Conservation (phyloP, 2,888 invertebrate genomes). For the Phania funesta region DNA sequence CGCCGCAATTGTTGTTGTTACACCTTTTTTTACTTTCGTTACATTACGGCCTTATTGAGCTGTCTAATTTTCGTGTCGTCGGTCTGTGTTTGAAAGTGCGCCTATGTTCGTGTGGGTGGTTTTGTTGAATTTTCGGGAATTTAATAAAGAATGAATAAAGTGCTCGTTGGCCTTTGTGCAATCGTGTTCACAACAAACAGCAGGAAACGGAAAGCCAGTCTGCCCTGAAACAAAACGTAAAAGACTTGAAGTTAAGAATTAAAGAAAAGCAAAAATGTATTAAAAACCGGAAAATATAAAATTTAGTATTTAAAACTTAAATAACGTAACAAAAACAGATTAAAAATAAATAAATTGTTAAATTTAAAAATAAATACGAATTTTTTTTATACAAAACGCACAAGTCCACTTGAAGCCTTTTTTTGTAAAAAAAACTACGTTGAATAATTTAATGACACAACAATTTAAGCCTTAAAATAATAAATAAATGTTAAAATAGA, state of each 20-base stretch:
- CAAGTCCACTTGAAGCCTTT: constrained; percentile 53
- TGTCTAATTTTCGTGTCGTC: neutral
- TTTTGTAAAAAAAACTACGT: neutral
- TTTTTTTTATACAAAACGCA: constrained; percentile 35
- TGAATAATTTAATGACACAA: neutral
- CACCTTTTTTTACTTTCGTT: neutral
- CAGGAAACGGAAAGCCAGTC: constrained; percentile 57
- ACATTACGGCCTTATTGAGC: neutral
- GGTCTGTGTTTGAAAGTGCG: neutral
- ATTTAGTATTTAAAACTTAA: neutral
- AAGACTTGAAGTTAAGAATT: neutral
- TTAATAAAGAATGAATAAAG: constrained; percentile 47
- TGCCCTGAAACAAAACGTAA: constrained; percentile 12
- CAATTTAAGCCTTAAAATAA: neutral
- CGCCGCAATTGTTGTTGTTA: constrained; percentile 6
- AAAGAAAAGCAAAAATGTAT: neutral
- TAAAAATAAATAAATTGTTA: neutral
- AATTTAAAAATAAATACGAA: neutral
- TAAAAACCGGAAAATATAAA: neutral
- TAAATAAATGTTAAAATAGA: neutral
- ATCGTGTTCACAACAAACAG: neutral
- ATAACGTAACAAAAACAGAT: neutral
- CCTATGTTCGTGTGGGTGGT: neutral
- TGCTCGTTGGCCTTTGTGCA: constrained; percentile 26
- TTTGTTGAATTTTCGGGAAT: constrained; percentile 23